Evolutionary conservation across 64 coral and sea anemone species (phyloP).

Genomic region (Pocillopora damicornis): DNA sequence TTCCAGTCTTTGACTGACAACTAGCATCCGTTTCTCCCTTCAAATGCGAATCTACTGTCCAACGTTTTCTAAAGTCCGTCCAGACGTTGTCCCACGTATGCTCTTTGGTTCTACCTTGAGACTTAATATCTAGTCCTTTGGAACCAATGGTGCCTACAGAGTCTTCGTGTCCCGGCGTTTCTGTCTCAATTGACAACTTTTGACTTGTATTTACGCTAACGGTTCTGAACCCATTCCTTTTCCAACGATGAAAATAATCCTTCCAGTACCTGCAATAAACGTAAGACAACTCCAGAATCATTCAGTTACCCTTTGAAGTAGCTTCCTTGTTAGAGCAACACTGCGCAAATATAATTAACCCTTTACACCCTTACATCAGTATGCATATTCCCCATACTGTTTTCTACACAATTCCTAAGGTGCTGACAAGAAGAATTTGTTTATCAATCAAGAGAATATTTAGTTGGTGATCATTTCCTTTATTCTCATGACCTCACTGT

Average conservation of each 20-base stretch:
- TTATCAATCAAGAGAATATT: too few relatives aligned
- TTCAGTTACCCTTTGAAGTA: not conserved
- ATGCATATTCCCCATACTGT: too few relatives aligned
- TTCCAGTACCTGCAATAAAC: constrained; percentile 12
- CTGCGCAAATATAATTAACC: not conserved
- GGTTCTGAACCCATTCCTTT: not conserved
- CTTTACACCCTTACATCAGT: too few relatives aligned
- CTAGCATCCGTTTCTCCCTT: not conserved
- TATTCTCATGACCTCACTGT: too few relatives aligned
- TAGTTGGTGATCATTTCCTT: too few relatives aligned
- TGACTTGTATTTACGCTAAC: not conserved
- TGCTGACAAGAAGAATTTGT: too few relatives aligned
- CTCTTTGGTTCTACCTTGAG: not conserved
- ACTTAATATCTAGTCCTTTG: not conserved
- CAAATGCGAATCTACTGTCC: not conserved
- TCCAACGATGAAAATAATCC: constrained; percentile 21
- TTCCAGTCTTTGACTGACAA: not conserved
- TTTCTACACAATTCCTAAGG: too few relatives aligned
- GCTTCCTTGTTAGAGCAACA: not conserved
- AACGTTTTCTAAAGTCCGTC: constrained; percentile 7
- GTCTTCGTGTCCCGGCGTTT: not conserved
- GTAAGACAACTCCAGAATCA: not conserved
- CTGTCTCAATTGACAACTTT: not conserved
- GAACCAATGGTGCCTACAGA: not conserved
- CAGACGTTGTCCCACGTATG: not conserved